Base-by-base conservation (phyloP, 2,888 invertebrate genomes). In the Sialis lutaria region DNA sequence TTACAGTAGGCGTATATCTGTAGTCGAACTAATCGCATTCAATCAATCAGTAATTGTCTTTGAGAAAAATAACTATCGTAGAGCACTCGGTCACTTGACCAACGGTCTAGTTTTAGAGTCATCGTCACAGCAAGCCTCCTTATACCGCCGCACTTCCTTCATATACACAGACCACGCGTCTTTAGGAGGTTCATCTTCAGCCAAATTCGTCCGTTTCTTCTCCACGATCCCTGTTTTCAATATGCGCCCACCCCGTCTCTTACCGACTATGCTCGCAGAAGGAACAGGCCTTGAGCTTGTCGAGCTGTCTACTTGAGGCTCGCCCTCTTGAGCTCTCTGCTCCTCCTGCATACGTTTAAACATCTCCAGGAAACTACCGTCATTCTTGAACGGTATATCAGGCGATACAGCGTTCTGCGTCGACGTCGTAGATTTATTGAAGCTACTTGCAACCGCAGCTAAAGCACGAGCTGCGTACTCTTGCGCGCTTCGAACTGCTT, bases 151-250 rank as follows among this genome's bases (percentile, higher is more conserved):
- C 12, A 93, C 92, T 73, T 92, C 93, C 50, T 86, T 86, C 79
- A 92, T 81, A 61, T 93, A 93, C 31, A 89, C 74, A 0, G 90
- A 84, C 92, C 92, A 92, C 9, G 91, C 89, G 65, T 92, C 91
- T 60, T 84, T 86, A 0, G 82, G 79, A 13, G 74, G 70, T 42
- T 69, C 71, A 1, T 71, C 70, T 55, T 79, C 79, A 46, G 72
- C 74, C 22, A 22, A 4, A 12, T 68, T 67, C 22, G 75, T 73
- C 61, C 82, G 83, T 42, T 78, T 75, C 62, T 92, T 92, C 57
- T 89, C 86, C 39, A 92, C 91, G 62, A 90, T 70, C 39, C 91
- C 91, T 42, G 90, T 91, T 67, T 90, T 90, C 12, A 92, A 69
- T 44, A 89, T 83, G 60, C 88, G 76, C 10, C 88, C 89, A 44